These are phyloP conservation scores for Paramormyrops hopkinsi DNA, from an alignment of 2,797 vertebrate genomes.

Conservation along the genomic window DNA sequence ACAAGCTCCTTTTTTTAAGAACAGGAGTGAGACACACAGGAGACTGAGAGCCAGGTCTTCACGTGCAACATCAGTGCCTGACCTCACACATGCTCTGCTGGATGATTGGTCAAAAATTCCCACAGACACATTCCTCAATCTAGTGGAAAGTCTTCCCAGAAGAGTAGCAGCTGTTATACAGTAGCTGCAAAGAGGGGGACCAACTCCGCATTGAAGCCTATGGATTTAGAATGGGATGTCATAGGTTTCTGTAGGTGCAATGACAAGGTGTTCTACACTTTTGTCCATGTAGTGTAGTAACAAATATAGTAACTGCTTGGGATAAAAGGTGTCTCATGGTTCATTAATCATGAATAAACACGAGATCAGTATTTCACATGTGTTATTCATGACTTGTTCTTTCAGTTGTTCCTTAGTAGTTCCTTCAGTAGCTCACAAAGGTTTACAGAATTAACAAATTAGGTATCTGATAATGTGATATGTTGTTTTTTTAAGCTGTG, in stretches of 20 bases:
- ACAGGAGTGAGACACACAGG: background rate
- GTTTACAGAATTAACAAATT: background rate
- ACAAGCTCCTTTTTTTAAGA: background rate
- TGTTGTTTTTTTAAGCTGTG: background rate
- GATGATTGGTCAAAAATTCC: background rate
- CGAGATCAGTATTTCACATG: background rate
- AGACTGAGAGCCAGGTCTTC: background rate
- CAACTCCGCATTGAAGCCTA: background rate
- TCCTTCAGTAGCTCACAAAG: background rate
- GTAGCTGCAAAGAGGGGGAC: background rate
- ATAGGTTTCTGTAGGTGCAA: background rate
- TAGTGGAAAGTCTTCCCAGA: background rate
- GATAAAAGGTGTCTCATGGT: background rate
- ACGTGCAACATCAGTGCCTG: background rate
- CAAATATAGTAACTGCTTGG: background rate
- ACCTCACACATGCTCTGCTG: background rate
- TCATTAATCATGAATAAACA: background rate
- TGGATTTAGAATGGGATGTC: background rate
- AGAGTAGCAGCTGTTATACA: background rate
- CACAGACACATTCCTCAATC: background rate
- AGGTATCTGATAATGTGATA: background rate
- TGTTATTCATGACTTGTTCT: background rate
- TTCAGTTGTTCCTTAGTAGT: background rate
- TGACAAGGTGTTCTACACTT: background rate
- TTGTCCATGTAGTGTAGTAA: background rate